These are phyloP conservation scores for Gopherus evgoodei DNA, from an alignment of 2,113 vertebrate species.

Conservation along the genomic window DNA sequence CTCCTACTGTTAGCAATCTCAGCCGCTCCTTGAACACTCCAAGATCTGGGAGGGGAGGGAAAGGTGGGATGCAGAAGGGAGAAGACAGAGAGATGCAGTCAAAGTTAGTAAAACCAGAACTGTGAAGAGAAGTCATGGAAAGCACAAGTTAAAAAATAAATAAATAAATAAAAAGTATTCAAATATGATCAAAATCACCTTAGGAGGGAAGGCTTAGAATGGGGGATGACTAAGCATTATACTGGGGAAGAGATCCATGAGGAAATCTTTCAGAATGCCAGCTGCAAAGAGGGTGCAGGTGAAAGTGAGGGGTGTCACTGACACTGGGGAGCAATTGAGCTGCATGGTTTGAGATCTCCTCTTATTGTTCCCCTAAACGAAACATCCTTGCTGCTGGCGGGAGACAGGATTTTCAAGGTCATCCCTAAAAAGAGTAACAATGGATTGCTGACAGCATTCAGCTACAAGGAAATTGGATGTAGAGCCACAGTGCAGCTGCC, in stretches of 20 bases:
- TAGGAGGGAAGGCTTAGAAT: conserved; percentile 32
- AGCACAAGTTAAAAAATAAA: conserved; percentile 43
- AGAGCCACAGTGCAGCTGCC: not conserved
- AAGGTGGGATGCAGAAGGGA: conserved; percentile 73
- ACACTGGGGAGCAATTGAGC: conserved; percentile 40
- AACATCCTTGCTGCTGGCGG: fast-evolving
- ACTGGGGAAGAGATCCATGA: not conserved
- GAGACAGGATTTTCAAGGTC: not conserved
- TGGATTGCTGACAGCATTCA: not conserved
- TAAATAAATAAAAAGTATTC: conserved; percentile 6
- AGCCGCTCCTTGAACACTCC: conserved; percentile 94
- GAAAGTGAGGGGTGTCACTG: not conserved
- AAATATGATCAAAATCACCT: conserved; percentile 53
- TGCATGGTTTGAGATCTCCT: conserved; percentile 52
- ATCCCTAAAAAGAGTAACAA: not conserved
- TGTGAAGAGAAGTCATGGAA: conserved; percentile 31
- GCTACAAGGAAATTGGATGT: not conserved
- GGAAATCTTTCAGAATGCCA: not conserved
- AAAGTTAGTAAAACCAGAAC: conserved; percentile 77
- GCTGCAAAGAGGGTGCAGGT: not conserved
- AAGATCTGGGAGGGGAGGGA: conserved; percentile 87
- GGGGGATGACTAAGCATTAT: conserved; percentile 41
- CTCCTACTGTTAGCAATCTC: conserved; percentile 95
- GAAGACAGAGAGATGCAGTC: conserved; percentile 77
- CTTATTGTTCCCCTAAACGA: not conserved